Percentiles rank a stretch among this genome's conserved stretches.
phyloP scores from a whole-genome alignment of 2,113 vertebrate species.

The Setophaga coronata region DNA sequence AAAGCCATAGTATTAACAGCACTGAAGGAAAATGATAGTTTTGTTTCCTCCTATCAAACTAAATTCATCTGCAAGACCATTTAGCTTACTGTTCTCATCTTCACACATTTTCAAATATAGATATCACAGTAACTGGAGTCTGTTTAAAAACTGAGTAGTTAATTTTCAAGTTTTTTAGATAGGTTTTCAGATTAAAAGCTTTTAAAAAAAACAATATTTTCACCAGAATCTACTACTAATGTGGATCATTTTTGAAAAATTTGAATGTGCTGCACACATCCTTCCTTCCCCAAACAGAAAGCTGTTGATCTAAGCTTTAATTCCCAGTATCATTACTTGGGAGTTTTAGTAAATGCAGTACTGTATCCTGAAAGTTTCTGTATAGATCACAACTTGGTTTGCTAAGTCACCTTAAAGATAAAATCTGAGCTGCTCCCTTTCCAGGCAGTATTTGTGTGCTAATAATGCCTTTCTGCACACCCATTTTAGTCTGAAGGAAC shows the following conservation, averaged over 20 bases:
- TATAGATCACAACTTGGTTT: background rate
- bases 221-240: background rate
- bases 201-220: background rate
- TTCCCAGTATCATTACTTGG: background rate
- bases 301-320: background rate
- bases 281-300: background rate
- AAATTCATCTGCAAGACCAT: background rate
- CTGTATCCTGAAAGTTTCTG: background rate
- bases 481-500: background rate
- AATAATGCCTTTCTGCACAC: background rate
- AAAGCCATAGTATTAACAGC: background rate
- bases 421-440: background rate
- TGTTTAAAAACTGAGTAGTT: background rate
- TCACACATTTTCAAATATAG: background rate
- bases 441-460: background rate
- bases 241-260: background rate
- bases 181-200: background rate
- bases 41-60: background rate
- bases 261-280: background rate
- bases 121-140: background rate
- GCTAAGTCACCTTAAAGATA: constrained; percentile 22
- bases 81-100: background rate
- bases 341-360: background rate
- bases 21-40: background rate
- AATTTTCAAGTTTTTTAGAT: background rate